Percentiles rank a stretch among this genome's conserved stretches.
Conservation (phyloP, 2,113 vertebrate genomes). For the Carassius gibelio region DNA sequence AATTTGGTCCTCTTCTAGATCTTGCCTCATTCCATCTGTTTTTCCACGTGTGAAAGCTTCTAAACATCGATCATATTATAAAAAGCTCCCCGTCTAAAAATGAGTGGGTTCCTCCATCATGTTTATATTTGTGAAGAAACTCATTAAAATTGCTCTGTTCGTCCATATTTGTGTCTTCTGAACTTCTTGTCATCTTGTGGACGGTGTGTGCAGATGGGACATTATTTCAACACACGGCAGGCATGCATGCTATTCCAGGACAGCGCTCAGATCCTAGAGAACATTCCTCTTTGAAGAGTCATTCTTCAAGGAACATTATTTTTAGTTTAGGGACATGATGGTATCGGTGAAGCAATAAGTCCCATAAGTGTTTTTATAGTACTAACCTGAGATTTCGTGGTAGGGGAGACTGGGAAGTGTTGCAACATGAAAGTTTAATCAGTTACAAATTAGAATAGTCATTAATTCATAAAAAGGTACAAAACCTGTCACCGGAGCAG, state of each 20-base stretch:
- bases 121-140: conserved; percentile 69
- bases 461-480: not conserved
- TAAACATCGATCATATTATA: conserved; percentile 20
- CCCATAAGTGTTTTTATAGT: not conserved
- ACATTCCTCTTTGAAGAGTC: conserved; percentile 8
- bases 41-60: not conserved
- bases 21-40: conserved; percentile 15
- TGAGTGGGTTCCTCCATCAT: conserved; percentile 41
- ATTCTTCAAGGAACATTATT: conserved; percentile 4
- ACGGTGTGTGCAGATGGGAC: not conserved
- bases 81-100: conserved; percentile 19
- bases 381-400: not conserved
- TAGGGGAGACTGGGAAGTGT: not conserved
- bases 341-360: not conserved
- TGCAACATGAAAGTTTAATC: not conserved
- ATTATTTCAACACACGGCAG: not conserved
- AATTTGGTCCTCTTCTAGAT: not conserved
- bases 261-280: not conserved
- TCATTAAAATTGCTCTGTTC: conserved; percentile 68
- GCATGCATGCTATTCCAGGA: not conserved
- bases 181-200: not conserved
- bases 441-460: not conserved
- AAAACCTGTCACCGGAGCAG: not conserved
- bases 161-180: not conserved
- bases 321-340: conserved; percentile 16